phyloP scores from a whole-genome alignment of 1,140 invertebrate species.

The Drosophila pseudoananassae region DNA sequence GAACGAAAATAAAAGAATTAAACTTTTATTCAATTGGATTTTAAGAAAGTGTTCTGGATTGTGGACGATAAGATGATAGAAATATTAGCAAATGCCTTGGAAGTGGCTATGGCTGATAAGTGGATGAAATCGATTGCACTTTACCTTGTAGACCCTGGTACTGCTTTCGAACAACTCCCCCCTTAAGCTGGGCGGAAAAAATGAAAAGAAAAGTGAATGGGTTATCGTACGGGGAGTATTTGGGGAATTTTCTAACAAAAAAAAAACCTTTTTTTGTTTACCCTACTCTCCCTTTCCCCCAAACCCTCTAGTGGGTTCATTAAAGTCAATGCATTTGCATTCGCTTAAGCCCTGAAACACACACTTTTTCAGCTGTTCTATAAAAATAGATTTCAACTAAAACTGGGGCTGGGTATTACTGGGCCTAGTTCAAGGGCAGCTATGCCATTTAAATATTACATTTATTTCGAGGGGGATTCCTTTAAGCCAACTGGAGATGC shows the following conservation, averaged over 20 bases:
- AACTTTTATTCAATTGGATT: not conserved
- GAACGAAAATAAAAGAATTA: slow-evolving; percentile 6
- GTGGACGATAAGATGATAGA: slow-evolving; percentile 11
- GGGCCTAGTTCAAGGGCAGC: slow-evolving; percentile 25
- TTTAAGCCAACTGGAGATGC: slow-evolving; percentile 2
- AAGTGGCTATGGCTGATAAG: slow-evolving; percentile 18
- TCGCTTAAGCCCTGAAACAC: slow-evolving; percentile 21
- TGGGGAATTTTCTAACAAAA: not conserved
- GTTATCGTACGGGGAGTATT: not conserved
- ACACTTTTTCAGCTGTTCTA: not conserved
- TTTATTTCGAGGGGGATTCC: slow-evolving; percentile 17
- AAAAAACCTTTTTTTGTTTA: not conserved
- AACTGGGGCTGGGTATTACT: slow-evolving; percentile 11
- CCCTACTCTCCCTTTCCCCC: not conserved
- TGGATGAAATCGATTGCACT: slow-evolving; percentile 13
- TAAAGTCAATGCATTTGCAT: slow-evolving; percentile 39
- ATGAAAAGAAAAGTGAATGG: slow-evolving; percentile 19
- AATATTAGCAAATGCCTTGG: not conserved
- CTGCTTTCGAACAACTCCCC: not conserved
- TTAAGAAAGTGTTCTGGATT: slow-evolving; percentile 6
- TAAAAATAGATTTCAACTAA: slow-evolving; percentile 5
- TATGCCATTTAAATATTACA: not conserved
- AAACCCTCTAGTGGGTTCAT: slow-evolving; percentile 16
- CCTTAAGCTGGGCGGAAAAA: slow-evolving; percentile 1
- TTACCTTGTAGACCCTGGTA: slow-evolving; percentile 11